These are phyloP conservation scores for Chelonus insularis DNA, from an alignment of 1,140 invertebrate species.

Conservation along the genomic window DNA sequence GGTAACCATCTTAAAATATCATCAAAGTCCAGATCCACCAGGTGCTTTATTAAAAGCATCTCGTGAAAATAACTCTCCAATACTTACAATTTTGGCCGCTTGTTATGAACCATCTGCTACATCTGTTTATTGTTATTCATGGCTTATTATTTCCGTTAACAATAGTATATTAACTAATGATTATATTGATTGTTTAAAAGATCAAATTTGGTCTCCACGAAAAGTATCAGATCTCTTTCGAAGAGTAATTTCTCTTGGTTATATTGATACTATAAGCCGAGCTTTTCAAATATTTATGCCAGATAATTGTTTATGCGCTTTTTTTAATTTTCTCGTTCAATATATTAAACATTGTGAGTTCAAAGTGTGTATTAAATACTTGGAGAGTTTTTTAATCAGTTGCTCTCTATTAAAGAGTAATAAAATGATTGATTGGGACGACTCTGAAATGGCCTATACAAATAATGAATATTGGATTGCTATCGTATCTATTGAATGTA, in stretches of 20 bases:
- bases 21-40: constrained; percentile 69
- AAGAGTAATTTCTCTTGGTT: constrained; percentile 58
- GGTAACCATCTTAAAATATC: constrained; percentile 66
- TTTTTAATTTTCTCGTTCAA: constrained; percentile 59
- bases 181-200: constrained; percentile 50
- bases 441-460: constrained; percentile 41
- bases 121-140: constrained; percentile 66
- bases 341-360: constrained; percentile 47
- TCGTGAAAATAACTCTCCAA: constrained; percentile 60
- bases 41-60: constrained; percentile 65
- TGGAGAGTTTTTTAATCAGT: constrained; percentile 43
- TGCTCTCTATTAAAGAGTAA: constrained; percentile 43
- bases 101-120: constrained; percentile 72
- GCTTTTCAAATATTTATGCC: constrained; percentile 68
- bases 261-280: constrained; percentile 61
- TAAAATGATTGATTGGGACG: constrained; percentile 49
- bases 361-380: constrained; percentile 37
- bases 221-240: constrained; percentile 60
- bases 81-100: constrained; percentile 67
- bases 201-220: constrained; percentile 47
- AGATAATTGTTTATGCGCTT: constrained; percentile 63
- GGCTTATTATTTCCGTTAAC: constrained; percentile 61
- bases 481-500: constrained; percentile 60
- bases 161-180: constrained; percentile 48
- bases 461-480: constrained; percentile 61